Percentiles rank a stretch among this genome's conserved stretches.
Evolutionary conservation across 2,797 vertebrate genomes (phyloP).

Genomic region (Muscicapa striata): DNA sequence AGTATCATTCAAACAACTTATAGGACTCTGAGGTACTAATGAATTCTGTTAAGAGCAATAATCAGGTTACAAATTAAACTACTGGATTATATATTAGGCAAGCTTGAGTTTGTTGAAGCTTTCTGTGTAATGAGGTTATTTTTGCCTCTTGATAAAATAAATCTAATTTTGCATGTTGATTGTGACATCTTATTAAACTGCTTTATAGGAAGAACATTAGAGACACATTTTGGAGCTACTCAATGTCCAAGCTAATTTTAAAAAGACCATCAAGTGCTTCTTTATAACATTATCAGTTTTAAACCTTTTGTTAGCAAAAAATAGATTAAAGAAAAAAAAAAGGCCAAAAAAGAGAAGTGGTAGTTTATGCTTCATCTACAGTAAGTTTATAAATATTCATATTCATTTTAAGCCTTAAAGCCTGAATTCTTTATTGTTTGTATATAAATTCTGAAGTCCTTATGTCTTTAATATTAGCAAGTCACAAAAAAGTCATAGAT

Average conservation of each 20-base stretch:
- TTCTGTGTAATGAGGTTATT: conserved; percentile 37
- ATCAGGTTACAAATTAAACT: conserved; percentile 60
- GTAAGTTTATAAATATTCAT: not conserved
- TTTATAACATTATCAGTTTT: not conserved
- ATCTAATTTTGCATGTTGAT: conserved; percentile 41
- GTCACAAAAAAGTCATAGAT: not conserved
- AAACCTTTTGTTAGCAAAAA: not conserved
- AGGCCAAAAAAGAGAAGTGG: not conserved
- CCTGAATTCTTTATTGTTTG: not conserved
- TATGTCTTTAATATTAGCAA: not conserved
- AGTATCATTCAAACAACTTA: conserved; percentile 45
- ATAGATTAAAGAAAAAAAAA: not conserved
- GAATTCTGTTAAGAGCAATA: conserved; percentile 56
- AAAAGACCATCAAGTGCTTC: not conserved
- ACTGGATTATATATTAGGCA: conserved; percentile 11
- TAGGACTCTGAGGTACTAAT: conserved; percentile 41
- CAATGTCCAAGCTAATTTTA: not conserved
- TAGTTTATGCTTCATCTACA: not conserved
- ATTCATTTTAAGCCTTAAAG: not conserved
- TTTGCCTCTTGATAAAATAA: conserved; percentile 31
- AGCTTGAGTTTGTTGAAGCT: conserved; percentile 13
- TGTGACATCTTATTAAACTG: conserved; percentile 15
- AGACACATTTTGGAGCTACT: not conserved
- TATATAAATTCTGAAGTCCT: not conserved
- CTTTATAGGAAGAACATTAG: not conserved